Evolutionary conservation across 2,888 invertebrate species (phyloP), one percentile per base, ranked within the genome.

Genomic region (Odontocerum albicorne): DNA sequence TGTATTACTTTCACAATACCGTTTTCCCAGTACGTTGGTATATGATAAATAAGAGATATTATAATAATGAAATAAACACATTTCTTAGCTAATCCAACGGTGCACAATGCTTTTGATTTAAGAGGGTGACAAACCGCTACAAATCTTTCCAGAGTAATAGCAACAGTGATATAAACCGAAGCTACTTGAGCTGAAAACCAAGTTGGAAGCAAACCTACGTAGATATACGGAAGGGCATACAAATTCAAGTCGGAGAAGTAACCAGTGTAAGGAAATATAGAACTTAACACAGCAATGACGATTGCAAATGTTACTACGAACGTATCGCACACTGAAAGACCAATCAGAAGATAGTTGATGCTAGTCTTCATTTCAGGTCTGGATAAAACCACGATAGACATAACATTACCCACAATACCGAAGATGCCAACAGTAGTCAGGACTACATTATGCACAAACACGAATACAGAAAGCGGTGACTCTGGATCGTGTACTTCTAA

Each of bases 281-380:
- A 8, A 3, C 40, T 17, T 3, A 40, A n/a, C 10, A 8, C 20
- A n/a, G 21, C 40, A 21, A 21, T 20, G n/a, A 19, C 13, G n/a
- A 12, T 40, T 17, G 40, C 40, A 12, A 40, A 40, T 3, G 21
- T 16, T 40, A 40, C 40, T 3, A 40, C 40, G 13, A 40, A 40
- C 4, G 40, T 40, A 12, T 40, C 40, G 12, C 40, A 40, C 8
- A 16, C n/a, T n/a, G 40, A 12, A 6, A 40, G 17, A 6, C 40
- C 40, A 3, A 40, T 6, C 10, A 40, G 17, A 4, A 40, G 13
- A 17, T 12, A 40, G 17, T 40, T 40, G 40, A 20, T 40, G 13
- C 40, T 40, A 12, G 20, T 20, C 21, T 40, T 40, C 40, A 40
- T 40, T 20, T 40, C 20, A 4, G 40, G 40, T 40, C 17, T 40